phyloP scores from a whole-genome alignment of 2,888 invertebrate species.

The Shargacucullia verbasci region DNA sequence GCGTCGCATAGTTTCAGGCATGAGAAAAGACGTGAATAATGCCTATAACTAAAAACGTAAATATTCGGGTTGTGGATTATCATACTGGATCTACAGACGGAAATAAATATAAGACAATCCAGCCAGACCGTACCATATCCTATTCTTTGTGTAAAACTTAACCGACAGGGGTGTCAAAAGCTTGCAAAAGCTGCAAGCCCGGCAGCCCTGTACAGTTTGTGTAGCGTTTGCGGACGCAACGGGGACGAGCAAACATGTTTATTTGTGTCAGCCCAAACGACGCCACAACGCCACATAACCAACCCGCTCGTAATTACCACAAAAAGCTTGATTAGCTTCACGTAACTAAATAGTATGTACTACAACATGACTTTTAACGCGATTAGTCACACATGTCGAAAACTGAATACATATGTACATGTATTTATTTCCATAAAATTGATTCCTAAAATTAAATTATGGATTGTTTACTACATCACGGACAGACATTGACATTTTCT shows the following conservation, averaged over 20 bases:
- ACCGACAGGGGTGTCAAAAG: too few relatives aligned
- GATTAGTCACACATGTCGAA: constrained; percentile 16
- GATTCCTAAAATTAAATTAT: background rate
- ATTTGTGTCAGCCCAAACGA: constrained; percentile 65
- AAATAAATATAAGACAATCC: too few relatives aligned
- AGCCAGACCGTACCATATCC: too few relatives aligned
- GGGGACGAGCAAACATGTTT: constrained; percentile 67
- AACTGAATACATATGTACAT: constrained; percentile 1
- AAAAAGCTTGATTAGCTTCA: constrained; percentile 46
- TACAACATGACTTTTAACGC: constrained; percentile 21
- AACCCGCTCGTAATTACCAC: constrained; percentile 43
- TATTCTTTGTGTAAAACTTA: too few relatives aligned
- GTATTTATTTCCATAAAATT: background rate
- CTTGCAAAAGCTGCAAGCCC: too few relatives aligned
- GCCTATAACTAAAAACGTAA: too few relatives aligned
- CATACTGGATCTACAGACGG: too few relatives aligned
- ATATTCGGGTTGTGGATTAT: too few relatives aligned
- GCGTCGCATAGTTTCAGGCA: too few relatives aligned
- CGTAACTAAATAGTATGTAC: constrained; percentile 33
- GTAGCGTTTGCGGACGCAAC: constrained; percentile 46
- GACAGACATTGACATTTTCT: too few relatives aligned
- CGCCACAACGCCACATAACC: constrained; percentile 50
- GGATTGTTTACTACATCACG: too few relatives aligned
- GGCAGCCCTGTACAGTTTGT: background rate
- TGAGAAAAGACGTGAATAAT: too few relatives aligned